A percentile compares a stretch with the other conserved stretches of the same genome.
phyloP scores from a whole-genome alignment of 1,140 invertebrate species.

The Planococcus citri region DNA sequence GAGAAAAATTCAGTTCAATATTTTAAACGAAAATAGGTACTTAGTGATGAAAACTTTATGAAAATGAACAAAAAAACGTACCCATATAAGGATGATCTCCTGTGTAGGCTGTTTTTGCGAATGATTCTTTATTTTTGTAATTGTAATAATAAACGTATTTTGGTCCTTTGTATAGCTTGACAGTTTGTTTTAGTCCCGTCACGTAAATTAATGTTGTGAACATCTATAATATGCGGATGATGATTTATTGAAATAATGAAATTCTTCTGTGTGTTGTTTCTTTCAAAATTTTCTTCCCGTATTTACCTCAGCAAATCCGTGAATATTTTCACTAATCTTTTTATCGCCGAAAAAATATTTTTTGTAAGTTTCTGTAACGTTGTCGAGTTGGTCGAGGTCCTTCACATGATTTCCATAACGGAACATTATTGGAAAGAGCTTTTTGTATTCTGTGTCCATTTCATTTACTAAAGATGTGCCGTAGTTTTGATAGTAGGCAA shows the following conservation, averaged over 20 bases:
- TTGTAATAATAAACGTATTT: slow-evolving; percentile 11
- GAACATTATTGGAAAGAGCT: neutral
- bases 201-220: neutral
- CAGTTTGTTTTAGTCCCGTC: neutral
- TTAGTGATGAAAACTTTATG: too few species aligned
- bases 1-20: neutral
- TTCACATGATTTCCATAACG: neutral
- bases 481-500: too few species aligned
- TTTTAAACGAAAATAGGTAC: too few species aligned
- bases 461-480: neutral
- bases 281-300: too few species aligned
- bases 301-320: too few species aligned
- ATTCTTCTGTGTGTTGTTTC: too few species aligned
- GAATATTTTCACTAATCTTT: neutral
- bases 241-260: too few species aligned
- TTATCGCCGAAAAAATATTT: neutral
- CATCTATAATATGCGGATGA: too few species aligned
- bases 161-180: neutral
- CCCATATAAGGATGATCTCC: too few species aligned
- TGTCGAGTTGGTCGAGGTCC: neutral
- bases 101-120: too few species aligned
- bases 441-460: neutral
- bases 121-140: neutral
- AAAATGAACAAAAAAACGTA: too few species aligned
- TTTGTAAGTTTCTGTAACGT: neutral